Conservation (phyloP, 2,888 invertebrate species). For the Leptinotarsa peninsularis region DNA sequence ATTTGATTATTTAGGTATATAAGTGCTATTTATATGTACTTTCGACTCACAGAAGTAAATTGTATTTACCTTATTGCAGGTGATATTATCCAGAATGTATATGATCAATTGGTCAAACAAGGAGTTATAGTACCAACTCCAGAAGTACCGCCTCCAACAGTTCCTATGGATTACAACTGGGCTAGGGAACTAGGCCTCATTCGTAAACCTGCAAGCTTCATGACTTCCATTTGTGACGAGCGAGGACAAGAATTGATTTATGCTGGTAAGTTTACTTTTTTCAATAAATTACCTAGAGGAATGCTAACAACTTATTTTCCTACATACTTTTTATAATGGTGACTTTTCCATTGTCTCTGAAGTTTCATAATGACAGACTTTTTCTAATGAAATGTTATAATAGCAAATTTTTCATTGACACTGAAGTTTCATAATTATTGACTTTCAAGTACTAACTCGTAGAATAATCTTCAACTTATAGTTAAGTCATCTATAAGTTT, state of each 20-base stretch:
- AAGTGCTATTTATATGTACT: background rate
- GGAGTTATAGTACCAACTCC: constrained; percentile 88
- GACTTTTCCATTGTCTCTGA: too few species aligned
- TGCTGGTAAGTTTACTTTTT: constrained; percentile 80
- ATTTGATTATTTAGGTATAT: constrained; percentile 79
- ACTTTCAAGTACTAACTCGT: too few species aligned
- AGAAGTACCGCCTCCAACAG: constrained; percentile 97
- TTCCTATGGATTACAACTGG: constrained; percentile 99
- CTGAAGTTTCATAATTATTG: too few species aligned
- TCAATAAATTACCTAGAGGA: constrained; percentile 19
- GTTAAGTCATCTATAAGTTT: too few species aligned
- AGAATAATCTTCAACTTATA: too few species aligned
- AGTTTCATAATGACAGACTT: too few species aligned
- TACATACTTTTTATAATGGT: too few species aligned
- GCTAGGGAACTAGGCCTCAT: constrained; percentile 97
- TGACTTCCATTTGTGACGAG: constrained; percentile 99
- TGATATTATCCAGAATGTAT: constrained; percentile 81
- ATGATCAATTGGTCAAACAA: constrained; percentile 79
- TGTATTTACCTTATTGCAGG: constrained; percentile 66
- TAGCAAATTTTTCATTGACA: too few species aligned
- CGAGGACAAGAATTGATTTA: constrained; percentile 96
- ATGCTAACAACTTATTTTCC: too few species aligned
- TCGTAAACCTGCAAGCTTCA: constrained; percentile 98
- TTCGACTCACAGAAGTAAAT: too few species aligned
- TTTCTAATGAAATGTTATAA: too few species aligned